These are phyloP conservation scores for Dromas ardeola DNA, from an alignment of 2,113 vertebrate species.

Conservation along the genomic window DNA sequence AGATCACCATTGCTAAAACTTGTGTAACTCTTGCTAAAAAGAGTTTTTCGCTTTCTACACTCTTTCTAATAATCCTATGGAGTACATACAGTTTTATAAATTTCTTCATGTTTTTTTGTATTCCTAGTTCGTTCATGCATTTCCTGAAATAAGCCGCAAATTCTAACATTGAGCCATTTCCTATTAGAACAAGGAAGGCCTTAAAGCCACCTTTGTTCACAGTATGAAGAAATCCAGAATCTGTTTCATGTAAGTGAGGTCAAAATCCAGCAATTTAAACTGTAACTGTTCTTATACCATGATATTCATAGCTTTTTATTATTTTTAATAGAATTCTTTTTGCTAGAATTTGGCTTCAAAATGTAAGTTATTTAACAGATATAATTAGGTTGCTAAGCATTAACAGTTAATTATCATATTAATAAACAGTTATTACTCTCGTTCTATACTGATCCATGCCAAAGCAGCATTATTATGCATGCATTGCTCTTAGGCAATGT, in stretches of 20 bases:
- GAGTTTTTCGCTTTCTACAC: neutral
- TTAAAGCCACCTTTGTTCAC: neutral
- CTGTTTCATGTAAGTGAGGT: slow-evolving; percentile 45
- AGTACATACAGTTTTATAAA: neutral
- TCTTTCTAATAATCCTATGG: neutral
- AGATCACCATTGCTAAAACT: neutral
- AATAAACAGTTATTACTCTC: slow-evolving; percentile 81
- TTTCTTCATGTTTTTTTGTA: neutral
- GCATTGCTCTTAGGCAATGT: slow-evolving; percentile 72
- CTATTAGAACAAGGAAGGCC: slow-evolving; percentile 21
- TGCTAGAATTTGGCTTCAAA: slow-evolving; percentile 65
- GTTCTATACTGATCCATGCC: slow-evolving; percentile 53
- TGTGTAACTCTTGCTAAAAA: neutral
- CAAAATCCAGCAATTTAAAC: slow-evolving; percentile 37
- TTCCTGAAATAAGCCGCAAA: neutral
- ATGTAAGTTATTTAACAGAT: slow-evolving; percentile 78
- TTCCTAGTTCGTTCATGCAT: neutral
- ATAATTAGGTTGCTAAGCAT: slow-evolving; percentile 77
- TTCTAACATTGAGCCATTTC: neutral
- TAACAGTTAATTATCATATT: slow-evolving; percentile 84
- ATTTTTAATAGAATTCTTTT: slow-evolving; percentile 70
- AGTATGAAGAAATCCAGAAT: slow-evolving; percentile 53
- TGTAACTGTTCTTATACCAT: slow-evolving; percentile 46
- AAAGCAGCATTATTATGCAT: slow-evolving; percentile 74
- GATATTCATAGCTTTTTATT: slow-evolving; percentile 70